Percentiles rank a stretch among this genome's conserved stretches.
Conservation (phyloP, 2,888 invertebrate species). For the Disparrhopalites patrizii region DNA sequence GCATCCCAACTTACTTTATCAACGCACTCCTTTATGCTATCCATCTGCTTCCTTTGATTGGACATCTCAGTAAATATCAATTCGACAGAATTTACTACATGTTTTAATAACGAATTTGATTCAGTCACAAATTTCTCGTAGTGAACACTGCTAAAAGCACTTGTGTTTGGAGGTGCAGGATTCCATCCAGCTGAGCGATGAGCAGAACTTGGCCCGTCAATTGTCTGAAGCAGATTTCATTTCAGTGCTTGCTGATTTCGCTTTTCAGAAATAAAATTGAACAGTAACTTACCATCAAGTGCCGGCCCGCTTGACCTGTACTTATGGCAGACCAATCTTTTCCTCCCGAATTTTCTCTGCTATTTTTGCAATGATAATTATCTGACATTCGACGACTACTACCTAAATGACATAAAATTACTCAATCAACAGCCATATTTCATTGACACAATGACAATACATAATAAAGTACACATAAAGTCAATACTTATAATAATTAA, state of each 20-base stretch:
- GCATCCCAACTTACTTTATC: constrained; percentile 13
- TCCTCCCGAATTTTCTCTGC: not conserved
- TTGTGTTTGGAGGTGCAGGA: not conserved
- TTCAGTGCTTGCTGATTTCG: too few relatives aligned
- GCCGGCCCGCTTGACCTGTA: not conserved
- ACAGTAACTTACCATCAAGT: not conserved
- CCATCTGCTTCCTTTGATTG: constrained; percentile 21
- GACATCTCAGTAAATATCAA: constrained; percentile 3
- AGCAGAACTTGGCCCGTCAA: too few relatives aligned
- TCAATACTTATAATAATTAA: not conserved
- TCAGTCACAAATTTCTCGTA: constrained; percentile 9
- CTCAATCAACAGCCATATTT: not conserved
- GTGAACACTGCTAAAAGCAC: not conserved
- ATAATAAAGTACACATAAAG: not conserved
- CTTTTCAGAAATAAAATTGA: too few relatives aligned
- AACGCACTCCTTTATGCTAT: constrained; percentile 10
- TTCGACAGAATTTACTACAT: constrained; percentile 15
- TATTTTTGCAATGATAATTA: not conserved
- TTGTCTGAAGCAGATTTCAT: too few relatives aligned
- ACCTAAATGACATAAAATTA: not conserved
- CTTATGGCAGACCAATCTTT: not conserved
- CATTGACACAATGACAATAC: not conserved
- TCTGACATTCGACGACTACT: not conserved
- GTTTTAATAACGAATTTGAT: constrained; percentile 20
- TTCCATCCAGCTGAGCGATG: too few relatives aligned